These are phyloP conservation scores for Aldrovandia affinis DNA, from an alignment of 2,797 vertebrate genomes.

Conservation along the genomic window DNA sequence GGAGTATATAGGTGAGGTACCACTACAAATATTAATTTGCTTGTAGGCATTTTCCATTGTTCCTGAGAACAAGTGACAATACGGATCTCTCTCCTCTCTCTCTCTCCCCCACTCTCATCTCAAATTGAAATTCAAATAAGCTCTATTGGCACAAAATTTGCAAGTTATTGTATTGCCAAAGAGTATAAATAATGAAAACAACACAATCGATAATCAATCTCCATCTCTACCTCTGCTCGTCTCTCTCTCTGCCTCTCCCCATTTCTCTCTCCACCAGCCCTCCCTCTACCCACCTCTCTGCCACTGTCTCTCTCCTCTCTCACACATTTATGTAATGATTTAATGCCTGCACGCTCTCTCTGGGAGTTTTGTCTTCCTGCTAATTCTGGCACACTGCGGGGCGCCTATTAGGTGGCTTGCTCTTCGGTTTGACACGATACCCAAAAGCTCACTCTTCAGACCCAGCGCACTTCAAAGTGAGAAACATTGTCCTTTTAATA, in stretches of 20 bases:
- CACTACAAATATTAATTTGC: neutral
- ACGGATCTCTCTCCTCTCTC: constrained; percentile 2
- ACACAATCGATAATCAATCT: neutral
- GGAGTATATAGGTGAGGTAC: neutral
- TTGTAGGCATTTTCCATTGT: neutral
- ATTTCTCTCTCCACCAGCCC: neutral
- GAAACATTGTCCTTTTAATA: constrained; percentile 28
- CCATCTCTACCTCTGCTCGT: neutral
- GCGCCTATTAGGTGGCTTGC: constrained; percentile 75
- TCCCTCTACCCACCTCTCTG: constrained; percentile 3
- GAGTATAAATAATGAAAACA: neutral
- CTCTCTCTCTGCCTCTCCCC: neutral
- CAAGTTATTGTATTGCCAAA: neutral
- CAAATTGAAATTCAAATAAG: constrained; percentile 29
- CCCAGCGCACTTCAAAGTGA: constrained; percentile 68
- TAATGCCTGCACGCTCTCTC: constrained; percentile 73
- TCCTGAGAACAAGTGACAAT: neutral
- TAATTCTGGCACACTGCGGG: constrained; percentile 74
- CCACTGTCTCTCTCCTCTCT: constrained; percentile 32
- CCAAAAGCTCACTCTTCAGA: constrained; percentile 74
- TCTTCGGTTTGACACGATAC: constrained; percentile 75
- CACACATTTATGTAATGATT: constrained; percentile 51
- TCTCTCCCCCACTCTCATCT: constrained; percentile 33
- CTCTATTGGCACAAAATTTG: neutral
- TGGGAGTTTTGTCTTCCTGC: constrained; percentile 66